Evolutionary conservation across 2,888 invertebrate genomes (phyloP).

Genomic region (Drosophila suboccidentalis): DNA sequence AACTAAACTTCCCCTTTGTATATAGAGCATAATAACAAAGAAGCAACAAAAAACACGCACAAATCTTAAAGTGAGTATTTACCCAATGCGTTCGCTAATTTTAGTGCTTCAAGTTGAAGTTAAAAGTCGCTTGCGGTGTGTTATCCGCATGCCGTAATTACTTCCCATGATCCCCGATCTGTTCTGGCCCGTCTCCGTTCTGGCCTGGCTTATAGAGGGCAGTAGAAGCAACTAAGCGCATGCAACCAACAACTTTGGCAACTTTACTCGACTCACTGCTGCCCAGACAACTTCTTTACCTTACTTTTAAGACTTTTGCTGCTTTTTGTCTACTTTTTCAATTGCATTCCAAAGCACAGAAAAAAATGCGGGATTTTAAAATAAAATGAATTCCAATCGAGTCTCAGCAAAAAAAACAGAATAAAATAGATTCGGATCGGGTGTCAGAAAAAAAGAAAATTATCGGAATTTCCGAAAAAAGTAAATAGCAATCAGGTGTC

Average conservation of each 20-base stretch:
- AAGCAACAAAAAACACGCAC: slow-evolving; percentile 50
- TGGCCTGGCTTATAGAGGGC: slow-evolving; percentile 35
- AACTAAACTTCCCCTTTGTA: background rate
- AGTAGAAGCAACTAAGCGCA: slow-evolving; percentile 24
- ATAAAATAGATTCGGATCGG: background rate
- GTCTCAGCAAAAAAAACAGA: background rate
- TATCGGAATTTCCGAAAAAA: background rate
- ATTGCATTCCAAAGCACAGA: slow-evolving; percentile 25
- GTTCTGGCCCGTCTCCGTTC: background rate
- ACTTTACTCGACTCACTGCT: slow-evolving; percentile 1
- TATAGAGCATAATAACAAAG: background rate
- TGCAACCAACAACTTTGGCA: slow-evolving; percentile 8
- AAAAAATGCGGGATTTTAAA: background rate
- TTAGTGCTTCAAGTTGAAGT: slow-evolving; percentile 23
- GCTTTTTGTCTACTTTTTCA: slow-evolving; percentile 27
- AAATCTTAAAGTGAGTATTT: slow-evolving; percentile 63
- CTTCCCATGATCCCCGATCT: slow-evolving; percentile 35
- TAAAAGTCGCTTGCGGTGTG: slow-evolving; percentile 27
- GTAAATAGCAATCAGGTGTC: background rate
- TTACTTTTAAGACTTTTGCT: background rate
- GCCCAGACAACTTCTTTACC: slow-evolving; percentile 20
- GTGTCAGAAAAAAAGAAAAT: background rate
- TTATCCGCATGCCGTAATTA: slow-evolving; percentile 47
- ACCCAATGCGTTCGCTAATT: slow-evolving; percentile 58
- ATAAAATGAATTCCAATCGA: background rate